These are phyloP conservation scores for Apotomis betuletana DNA, from an alignment of 2,888 invertebrate species.

Conservation along the genomic window DNA sequence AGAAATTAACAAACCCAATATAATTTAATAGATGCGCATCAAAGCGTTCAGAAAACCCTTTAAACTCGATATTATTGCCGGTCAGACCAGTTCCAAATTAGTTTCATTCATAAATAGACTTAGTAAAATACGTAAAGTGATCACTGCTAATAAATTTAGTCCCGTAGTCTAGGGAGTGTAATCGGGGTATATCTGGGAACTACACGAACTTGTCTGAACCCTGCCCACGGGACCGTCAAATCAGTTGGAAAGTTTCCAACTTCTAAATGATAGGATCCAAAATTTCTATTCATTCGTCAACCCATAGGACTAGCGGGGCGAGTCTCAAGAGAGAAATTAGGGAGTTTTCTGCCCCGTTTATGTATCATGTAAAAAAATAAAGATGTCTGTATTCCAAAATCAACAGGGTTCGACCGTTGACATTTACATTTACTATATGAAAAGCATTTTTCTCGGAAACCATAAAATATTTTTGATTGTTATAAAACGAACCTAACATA, in stretches of 20 bases:
- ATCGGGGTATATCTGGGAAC: slow-evolving; percentile 13
- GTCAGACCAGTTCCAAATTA: slow-evolving; percentile 14
- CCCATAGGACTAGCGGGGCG: not conserved
- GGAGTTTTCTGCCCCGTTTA: not conserved
- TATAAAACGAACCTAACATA: too few relatives aligned
- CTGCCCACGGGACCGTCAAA: slow-evolving; percentile 26
- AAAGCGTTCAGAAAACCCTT: not conserved
- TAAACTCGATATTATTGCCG: slow-evolving; percentile 7
- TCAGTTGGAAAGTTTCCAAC: slow-evolving; percentile 27
- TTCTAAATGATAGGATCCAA: slow-evolving; percentile 25
- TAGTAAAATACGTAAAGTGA: slow-evolving; percentile 29
- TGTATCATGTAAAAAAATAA: not conserved
- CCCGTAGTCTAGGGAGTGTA: not conserved
- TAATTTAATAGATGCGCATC: not conserved
- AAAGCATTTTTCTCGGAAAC: too few relatives aligned
- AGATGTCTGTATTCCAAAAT: too few relatives aligned
- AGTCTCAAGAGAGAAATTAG: slow-evolving; percentile 14
- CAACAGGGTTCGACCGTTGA: too few relatives aligned
- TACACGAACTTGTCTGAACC: slow-evolving; percentile 7
- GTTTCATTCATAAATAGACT: slow-evolving; percentile 11
- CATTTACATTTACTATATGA: too few relatives aligned
- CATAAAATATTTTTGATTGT: too few relatives aligned
- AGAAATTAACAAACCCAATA: not conserved
- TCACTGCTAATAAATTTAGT: slow-evolving; percentile 24
- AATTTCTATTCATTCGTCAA: slow-evolving; percentile 32